phyloP scores from a whole-genome alignment of 2,113 vertebrate genomes.

The Ceyx melanurus region DNA sequence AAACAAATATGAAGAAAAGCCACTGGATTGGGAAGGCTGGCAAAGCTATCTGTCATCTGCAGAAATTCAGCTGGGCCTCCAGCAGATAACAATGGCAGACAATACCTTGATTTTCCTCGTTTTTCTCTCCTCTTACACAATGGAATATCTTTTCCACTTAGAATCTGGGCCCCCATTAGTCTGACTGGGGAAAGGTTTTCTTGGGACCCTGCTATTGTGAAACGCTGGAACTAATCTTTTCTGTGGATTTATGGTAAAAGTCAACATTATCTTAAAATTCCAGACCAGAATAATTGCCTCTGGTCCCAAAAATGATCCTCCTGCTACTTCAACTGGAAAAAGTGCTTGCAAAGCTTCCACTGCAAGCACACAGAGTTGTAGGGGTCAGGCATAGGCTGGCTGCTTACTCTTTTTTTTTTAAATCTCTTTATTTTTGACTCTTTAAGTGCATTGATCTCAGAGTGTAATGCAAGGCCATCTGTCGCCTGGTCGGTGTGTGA shows the following conservation, averaged over 20 bases:
- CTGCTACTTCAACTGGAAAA: background rate
- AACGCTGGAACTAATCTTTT: background rate
- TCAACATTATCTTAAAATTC: background rate
- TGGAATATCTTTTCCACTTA: background rate
- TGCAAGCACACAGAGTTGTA: background rate
- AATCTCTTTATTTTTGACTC: background rate
- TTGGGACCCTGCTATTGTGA: slow-evolving; percentile 26
- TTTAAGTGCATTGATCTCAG: background rate
- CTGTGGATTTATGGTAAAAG: background rate
- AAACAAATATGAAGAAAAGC: slow-evolving; percentile 41
- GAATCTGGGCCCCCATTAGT: background rate
- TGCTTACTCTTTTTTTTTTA: background rate
- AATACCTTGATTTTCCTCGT: slow-evolving; percentile 22
- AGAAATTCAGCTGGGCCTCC: slow-evolving; percentile 56
- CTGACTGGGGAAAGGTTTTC: background rate
- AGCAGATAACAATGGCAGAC: slow-evolving; percentile 25
- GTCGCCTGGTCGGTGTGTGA: background rate
- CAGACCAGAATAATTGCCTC: background rate
- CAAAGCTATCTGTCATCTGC: slow-evolving; percentile 60
- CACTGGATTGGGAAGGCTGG: slow-evolving; percentile 27
- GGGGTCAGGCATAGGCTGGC: background rate
- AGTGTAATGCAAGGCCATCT: background rate
- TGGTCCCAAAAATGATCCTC: background rate
- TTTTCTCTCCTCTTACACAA: background rate
- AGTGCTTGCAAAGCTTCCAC: background rate